Base-by-base conservation (phyloP, 2,888 invertebrate genomes). In the Sympetrum striolatum region DNA sequence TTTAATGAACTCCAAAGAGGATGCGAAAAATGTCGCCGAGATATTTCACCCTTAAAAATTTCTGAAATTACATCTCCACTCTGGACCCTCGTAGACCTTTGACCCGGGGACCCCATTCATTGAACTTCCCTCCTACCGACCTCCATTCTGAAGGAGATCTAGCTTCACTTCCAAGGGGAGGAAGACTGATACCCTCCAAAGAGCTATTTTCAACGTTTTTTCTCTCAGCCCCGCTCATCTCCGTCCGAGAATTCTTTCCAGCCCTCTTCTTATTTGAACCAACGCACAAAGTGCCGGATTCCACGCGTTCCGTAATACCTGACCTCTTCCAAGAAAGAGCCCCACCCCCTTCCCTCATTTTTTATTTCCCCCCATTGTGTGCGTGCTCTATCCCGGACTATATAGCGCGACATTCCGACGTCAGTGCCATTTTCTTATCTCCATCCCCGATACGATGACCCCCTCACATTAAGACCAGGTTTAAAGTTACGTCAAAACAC, bases 301-400 rank as follows among this genome's bases (percentile, higher is more conserved):
- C 86, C 86, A 37, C 10, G 35, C 86, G 64, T 86, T 86, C 86
- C 64, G 18, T 64, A 58, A 35, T 25, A 31, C 82, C 35, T 82
- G 58, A 86, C 60, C 86, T 86, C 86, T 86, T 39, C 60, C 60
- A 35, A 86, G 48, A 48, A 37, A 60, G 15, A 60, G 25, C 31
- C 81, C 64, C 64, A 35, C 44, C 44, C 44, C 44, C 44, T 82
- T 82, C 35, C 35, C 53, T 60, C 31, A 31, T 53, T 82, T 58
- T 35, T 82, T 60, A 35, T 37, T 37, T 39, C 58, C 37, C 39
- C 6, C 37, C 86, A 18, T 35, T 64, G 86, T 15, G 58, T 31
- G 25, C 25, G 82, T 82, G 86, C 86, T 86, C 86, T 86, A 86
- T 60, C 73, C 31, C 37, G 86, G 86, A 31, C 25, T 35, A 35